Percentiles rank a stretch among this genome's conserved stretches.
phyloP scores from a whole-genome alignment of 1,140 invertebrate genomes.

The Sycobia sp. region DNA sequence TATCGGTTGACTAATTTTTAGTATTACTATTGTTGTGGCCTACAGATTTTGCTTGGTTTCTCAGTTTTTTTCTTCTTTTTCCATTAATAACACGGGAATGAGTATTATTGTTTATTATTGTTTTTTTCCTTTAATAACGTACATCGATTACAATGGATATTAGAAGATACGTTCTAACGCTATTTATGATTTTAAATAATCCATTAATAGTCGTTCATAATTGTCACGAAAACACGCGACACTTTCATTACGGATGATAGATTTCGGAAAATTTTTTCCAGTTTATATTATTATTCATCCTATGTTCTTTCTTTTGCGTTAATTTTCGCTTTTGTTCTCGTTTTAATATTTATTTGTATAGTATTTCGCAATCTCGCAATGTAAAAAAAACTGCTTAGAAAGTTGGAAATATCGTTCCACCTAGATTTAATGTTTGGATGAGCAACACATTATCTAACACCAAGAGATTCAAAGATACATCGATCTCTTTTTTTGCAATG shows the following conservation, averaged over 20 bases:
- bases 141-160: conserved; percentile 48
- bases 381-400: conserved; percentile 29
- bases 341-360: conserved; percentile 17
- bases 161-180: conserved; percentile 22
- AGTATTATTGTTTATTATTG: conserved; percentile 30
- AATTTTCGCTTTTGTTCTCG: not conserved
- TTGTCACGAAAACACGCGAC: no score
- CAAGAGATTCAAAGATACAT: not conserved
- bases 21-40: no score
- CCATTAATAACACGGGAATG: conserved; percentile 31
- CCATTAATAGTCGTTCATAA: not conserved
- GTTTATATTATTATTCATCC: not conserved
- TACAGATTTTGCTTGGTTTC: conserved; percentile 32
- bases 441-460: conserved; percentile 1
- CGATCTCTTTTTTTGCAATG: not conserved
- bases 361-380: conserved; percentile 20
- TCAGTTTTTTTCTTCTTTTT: conserved; percentile 28
- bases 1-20: conserved; percentile 38
- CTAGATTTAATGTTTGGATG: not conserved
- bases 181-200: conserved; percentile 23
- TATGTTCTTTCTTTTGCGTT: conserved; percentile 13
- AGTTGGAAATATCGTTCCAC: not conserved
- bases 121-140: conserved; percentile 33
- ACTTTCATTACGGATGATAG: no score
- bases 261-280: no score